These are phyloP conservation scores for Aplocera efformata DNA, from an alignment of 2,888 invertebrate genomes.

Conservation along the genomic window DNA sequence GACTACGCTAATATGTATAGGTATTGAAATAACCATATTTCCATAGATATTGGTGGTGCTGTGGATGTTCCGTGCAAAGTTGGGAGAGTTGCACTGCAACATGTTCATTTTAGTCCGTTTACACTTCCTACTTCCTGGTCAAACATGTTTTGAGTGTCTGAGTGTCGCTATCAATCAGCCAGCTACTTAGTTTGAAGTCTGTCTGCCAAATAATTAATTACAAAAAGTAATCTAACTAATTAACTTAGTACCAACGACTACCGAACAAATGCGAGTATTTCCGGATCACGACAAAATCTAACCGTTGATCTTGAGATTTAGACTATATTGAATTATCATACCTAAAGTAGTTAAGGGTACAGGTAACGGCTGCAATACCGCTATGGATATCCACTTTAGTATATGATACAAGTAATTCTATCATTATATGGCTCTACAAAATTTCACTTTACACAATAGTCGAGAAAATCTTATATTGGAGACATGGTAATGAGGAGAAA, in stretches of 20 bases:
- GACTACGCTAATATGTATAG: too few species aligned
- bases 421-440: conserved; percentile 1
- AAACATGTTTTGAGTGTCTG: conserved; percentile 6
- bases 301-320: neutral
- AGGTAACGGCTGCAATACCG: too few species aligned
- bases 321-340: too few species aligned
- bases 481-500: conserved; percentile 43
- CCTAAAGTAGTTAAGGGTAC: too few species aligned
- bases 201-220: too few species aligned
- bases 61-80: too few species aligned
- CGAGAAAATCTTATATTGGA: conserved; percentile 19
- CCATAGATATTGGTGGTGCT: too few species aligned
- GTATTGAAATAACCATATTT: too few species aligned
- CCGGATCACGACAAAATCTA: conserved; percentile 6
- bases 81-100: too few species aligned
- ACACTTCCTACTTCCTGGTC: conserved; percentile 14
- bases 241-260: neutral
- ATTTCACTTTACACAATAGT: conserved; percentile 19
- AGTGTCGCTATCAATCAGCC: conserved; percentile 14
- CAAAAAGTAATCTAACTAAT: conserved; percentile 5
- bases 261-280: conserved; percentile 2
- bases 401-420: too few species aligned
- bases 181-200: conserved; percentile 2
- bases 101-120: neutral
- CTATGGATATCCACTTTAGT: too few species aligned